A percentile compares a stretch with the other conserved stretches of the same genome.
These are phyloP conservation scores for Schizaphis graminum DNA, from an alignment of 2,888 invertebrate species.

Conservation along the genomic window DNA sequence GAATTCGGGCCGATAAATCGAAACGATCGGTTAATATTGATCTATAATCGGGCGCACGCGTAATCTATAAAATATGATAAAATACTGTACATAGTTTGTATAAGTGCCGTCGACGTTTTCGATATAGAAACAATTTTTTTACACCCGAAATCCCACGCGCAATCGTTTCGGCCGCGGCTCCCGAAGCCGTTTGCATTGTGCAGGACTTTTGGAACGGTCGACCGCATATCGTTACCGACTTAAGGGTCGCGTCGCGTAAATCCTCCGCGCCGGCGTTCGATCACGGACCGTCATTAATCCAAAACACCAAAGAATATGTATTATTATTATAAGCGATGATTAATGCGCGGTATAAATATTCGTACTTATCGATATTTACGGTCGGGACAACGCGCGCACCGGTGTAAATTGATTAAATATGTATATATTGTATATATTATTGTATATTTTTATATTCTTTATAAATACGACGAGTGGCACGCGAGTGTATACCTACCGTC, in stretches of 20 bases:
- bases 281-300: conserved; percentile 39
- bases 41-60: neutral
- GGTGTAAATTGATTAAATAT: neutral
- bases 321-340: neutral
- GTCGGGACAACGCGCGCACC: neutral
- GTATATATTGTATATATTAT: neutral
- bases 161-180: neutral
- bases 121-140: neutral
- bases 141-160: conserved; percentile 1
- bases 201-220: conserved; percentile 25
- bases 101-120: neutral
- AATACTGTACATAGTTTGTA: neutral
- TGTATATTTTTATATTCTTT: neutral
- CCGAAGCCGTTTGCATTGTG: neutral
- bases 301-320: neutral
- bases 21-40: conserved; percentile 36
- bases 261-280: conserved; percentile 38
- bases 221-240: conserved; percentile 60
- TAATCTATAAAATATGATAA: neutral
- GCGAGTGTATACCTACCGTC: neutral
- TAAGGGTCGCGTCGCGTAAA: conserved; percentile 7
- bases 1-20: conserved; percentile 1
- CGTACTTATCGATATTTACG: neutral
- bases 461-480: neutral
- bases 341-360: neutral